These are phyloP conservation scores for Steatornis caripensis DNA, from an alignment of 2,113 vertebrate species.

Conservation along the genomic window DNA sequence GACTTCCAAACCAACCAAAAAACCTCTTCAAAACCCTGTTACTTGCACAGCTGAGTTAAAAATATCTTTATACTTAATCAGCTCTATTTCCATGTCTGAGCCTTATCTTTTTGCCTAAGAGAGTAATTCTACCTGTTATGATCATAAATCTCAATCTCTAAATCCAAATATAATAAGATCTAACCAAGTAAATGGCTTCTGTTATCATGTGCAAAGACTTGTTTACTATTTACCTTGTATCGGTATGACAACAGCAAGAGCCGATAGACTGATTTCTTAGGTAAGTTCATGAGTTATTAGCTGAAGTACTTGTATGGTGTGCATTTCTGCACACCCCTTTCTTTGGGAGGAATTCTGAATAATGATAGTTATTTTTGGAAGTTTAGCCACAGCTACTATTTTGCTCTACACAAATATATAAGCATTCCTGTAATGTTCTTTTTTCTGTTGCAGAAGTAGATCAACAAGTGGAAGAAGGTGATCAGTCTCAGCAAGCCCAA, in stretches of 20 bases:
- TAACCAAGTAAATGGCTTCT: not conserved
- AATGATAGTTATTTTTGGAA: not conserved
- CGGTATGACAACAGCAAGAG: not conserved
- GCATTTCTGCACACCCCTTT: not conserved
- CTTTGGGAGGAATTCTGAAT: not conserved
- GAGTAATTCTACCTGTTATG: not conserved
- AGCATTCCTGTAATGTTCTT: not conserved
- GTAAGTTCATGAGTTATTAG: not conserved
- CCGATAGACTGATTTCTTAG: not conserved
- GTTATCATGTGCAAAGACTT: not conserved
- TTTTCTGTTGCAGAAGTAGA: constrained; percentile 75
- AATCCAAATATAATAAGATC: not conserved
- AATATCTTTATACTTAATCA: not conserved
- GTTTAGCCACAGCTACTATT: not conserved
- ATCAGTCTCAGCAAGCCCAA: constrained; percentile 87
- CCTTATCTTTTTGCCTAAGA: not conserved
- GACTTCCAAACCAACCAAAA: not conserved
- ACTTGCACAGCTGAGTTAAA: not conserved
- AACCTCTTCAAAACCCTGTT: not conserved
- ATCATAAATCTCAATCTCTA: not conserved
- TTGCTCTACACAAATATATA: not conserved
- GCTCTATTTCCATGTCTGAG: not conserved
- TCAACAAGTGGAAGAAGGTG: constrained; percentile 84
- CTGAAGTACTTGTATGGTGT: not conserved
- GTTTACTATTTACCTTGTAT: not conserved